Percentiles rank a stretch among this genome's conserved stretches.
phyloP scores from a whole-genome alignment of 2,888 invertebrate species.

The Erynnis tages region DNA sequence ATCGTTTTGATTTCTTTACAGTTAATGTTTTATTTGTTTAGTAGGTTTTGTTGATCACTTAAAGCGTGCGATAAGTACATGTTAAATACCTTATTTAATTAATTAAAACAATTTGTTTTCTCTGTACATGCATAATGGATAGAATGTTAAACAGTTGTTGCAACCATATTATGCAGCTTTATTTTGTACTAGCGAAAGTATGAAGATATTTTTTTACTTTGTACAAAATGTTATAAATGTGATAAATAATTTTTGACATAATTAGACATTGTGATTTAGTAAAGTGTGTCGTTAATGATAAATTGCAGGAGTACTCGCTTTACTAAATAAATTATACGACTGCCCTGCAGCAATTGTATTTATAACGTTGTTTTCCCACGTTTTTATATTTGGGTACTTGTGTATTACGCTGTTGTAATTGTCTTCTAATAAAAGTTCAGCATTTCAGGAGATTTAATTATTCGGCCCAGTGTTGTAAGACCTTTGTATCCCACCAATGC shows the following conservation, averaged over 20 bases:
- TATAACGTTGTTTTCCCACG: conserved; percentile 69
- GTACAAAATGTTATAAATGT: conserved; percentile 79
- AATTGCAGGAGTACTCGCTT: conserved; percentile 67
- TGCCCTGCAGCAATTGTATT: conserved; percentile 56
- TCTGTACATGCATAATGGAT: conserved; percentile 35
- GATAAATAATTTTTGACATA: conserved; percentile 78
- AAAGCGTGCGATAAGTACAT: conserved; percentile 36
- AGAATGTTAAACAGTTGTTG: conserved; percentile 43
- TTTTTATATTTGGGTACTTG: conserved; percentile 77
- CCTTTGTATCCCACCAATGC: conserved; percentile 80
- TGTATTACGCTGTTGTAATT: conserved; percentile 73
- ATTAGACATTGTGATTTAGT: conserved; percentile 79
- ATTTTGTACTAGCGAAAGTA: conserved; percentile 70
- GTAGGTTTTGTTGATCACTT: conserved; percentile 30
- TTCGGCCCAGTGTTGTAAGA: conserved; percentile 75
- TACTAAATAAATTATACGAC: conserved; percentile 68
- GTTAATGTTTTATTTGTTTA: conserved; percentile 20
- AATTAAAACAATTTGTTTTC: conserved; percentile 34
- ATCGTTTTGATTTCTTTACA: conserved; percentile 36
- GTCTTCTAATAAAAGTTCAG: conserved; percentile 56
- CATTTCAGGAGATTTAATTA: conserved; percentile 65
- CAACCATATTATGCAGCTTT: conserved; percentile 62
- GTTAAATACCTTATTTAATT: conserved; percentile 23
- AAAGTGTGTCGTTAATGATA: conserved; percentile 71
- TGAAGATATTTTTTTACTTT: conserved; percentile 79